Evolutionary conservation across 2,888 invertebrate species (phyloP).

Genomic region (Ormyrus thymus): DNA sequence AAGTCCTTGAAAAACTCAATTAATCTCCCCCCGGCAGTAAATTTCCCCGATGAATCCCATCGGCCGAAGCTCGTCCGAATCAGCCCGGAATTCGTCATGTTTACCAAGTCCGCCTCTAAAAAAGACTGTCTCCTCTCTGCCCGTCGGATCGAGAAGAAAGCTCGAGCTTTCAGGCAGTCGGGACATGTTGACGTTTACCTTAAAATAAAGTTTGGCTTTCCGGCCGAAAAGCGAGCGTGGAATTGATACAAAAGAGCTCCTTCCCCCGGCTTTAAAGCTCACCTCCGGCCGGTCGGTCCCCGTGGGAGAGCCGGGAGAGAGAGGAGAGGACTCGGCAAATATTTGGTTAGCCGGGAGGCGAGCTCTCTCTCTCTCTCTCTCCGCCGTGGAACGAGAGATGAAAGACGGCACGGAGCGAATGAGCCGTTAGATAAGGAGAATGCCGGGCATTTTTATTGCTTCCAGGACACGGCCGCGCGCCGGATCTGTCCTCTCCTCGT

Average conservation of each 20-base stretch:
- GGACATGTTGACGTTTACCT: slow-evolving; percentile 55
- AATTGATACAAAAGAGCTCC: slow-evolving; percentile 64
- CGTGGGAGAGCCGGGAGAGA: slow-evolving; percentile 59
- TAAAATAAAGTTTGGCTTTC: slow-evolving; percentile 52
- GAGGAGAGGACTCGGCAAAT: slow-evolving; percentile 69
- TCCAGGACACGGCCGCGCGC: slow-evolving; percentile 49
- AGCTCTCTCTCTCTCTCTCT: slow-evolving; percentile 19
- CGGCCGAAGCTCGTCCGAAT: neutral
- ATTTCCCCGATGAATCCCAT: slow-evolving; percentile 32
- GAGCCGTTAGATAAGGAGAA: slow-evolving; percentile 72
- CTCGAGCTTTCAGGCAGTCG: slow-evolving; percentile 52
- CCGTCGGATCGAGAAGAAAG: slow-evolving; percentile 52
- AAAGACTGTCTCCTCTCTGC: slow-evolving; percentile 40
- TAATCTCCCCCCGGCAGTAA: slow-evolving; percentile 23
- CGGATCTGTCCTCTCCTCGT: no score
- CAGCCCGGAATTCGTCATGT: slow-evolving; percentile 42
- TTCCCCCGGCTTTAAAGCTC: slow-evolving; percentile 61
- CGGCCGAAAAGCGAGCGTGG: neutral
- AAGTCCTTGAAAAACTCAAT: slow-evolving; percentile 50
- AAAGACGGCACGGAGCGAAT: slow-evolving; percentile 63
- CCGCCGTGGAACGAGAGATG: slow-evolving; percentile 54
- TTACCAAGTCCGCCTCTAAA: slow-evolving; percentile 56
- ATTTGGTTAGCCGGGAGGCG: slow-evolving; percentile 69
- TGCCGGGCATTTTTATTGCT: slow-evolving; percentile 73
- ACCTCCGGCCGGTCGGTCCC: slow-evolving; percentile 56